Percentiles rank a stretch among this genome's conserved stretches.
phyloP scores from a whole-genome alignment of 2,888 invertebrate genomes.

The Mesoligia furuncula region DNA sequence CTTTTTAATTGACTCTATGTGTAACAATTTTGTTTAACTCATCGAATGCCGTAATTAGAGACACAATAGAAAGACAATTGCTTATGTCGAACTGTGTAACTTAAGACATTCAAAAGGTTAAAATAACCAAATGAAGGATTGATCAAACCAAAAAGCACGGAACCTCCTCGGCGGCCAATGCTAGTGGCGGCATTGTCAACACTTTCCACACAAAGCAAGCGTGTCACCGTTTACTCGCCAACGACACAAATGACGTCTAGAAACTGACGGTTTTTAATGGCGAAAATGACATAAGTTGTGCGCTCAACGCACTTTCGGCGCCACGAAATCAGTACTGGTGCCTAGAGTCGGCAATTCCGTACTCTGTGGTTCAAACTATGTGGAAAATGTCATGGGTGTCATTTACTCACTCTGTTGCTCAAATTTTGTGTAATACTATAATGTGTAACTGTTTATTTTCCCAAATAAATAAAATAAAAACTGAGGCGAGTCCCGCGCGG shows the following conservation, averaged over 20 bases:
- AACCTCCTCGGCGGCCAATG: neutral
- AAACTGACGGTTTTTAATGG: neutral
- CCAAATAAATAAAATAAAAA: neutral
- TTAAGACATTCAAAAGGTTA: too few relatives aligned
- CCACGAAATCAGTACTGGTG: neutral
- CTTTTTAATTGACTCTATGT: slow-evolving; percentile 36
- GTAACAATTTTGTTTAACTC: neutral
- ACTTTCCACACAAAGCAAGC: neutral
- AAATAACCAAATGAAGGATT: neutral
- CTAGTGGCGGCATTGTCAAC: neutral
- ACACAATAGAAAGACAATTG: too few relatives aligned
- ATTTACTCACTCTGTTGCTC: neutral
- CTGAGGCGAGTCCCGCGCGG: neutral
- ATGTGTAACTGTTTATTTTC: neutral
- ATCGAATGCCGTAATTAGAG: too few relatives aligned
- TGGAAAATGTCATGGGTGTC: neutral
- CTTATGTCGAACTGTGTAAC: too few relatives aligned
- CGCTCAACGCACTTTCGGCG: neutral
- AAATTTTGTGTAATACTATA: neutral
- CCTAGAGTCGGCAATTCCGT: neutral
- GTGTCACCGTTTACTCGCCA: neutral
- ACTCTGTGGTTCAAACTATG: neutral
- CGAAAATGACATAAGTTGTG: neutral
- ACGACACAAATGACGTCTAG: neutral
- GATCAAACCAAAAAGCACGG: neutral